Evolutionary conservation across 2,888 invertebrate genomes (phyloP).

Genomic region (Mylabris sibirica): DNA sequence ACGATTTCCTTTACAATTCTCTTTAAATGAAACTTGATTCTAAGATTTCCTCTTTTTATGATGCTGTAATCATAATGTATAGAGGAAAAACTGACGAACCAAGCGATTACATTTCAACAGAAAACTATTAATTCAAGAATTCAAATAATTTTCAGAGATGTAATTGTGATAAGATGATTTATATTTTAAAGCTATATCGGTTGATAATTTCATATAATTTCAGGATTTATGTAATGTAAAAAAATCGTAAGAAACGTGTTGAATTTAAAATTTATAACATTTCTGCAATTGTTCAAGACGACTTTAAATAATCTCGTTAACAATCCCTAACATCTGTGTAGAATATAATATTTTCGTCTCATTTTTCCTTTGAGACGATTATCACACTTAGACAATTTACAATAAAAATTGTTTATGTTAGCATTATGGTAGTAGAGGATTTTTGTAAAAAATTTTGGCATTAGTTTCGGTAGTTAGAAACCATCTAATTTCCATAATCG

Average conservation of each 20-base stretch:
- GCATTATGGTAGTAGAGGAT: background rate
- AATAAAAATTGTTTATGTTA: constrained; percentile 12
- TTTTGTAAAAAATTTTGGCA: background rate
- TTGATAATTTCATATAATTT: no score
- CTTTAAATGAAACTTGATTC: no score
- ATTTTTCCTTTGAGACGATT: background rate
- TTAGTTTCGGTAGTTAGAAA: background rate
- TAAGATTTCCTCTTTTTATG: no score
- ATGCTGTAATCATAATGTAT: no score
- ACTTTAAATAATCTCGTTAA: background rate
- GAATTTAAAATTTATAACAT: background rate
- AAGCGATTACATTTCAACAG: no score
- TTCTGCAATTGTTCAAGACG: background rate
- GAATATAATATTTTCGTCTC: background rate
- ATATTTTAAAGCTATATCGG: no score
- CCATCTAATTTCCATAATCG: constrained; percentile 7
- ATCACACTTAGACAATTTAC: background rate
- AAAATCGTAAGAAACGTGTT: no score
- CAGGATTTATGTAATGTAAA: no score
- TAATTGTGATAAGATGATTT: no score
- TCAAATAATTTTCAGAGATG: no score
- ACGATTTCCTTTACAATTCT: background rate
- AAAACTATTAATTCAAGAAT: no score
- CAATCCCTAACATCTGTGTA: background rate
- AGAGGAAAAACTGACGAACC: no score